Conservation (phyloP, 2,113 vertebrate species). For the Syrrhaptes paradoxus region DNA sequence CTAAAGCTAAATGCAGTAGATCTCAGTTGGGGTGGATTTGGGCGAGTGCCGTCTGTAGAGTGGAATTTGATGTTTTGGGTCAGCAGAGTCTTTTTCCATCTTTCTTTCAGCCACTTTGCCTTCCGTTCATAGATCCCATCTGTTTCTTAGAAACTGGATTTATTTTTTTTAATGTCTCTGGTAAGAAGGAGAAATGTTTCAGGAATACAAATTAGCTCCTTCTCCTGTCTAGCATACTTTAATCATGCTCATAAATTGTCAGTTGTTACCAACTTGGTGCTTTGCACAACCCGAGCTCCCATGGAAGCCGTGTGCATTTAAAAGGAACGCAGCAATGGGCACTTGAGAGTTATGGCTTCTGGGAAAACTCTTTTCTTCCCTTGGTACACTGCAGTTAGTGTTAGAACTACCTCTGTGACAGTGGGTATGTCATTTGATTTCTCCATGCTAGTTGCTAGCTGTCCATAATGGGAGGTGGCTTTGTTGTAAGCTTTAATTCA, state of each 20-base stretch:
- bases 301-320: neutral
- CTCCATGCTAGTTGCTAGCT: neutral
- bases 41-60: neutral
- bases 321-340: neutral
- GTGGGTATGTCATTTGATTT: neutral
- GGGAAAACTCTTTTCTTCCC: neutral
- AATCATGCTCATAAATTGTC: neutral
- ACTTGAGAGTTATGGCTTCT: neutral
- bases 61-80: neutral
- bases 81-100: neutral
- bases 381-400: no score
- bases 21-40: neutral
- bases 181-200: neutral
- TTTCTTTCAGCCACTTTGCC: neutral
- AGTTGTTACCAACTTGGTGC: neutral
- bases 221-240: neutral
- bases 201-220: constrained; percentile 44
- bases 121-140: neutral
- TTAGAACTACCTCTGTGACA: neutral
- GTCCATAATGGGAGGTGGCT: neutral
- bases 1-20: fast-evolving
- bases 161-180: neutral
- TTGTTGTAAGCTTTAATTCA: neutral
- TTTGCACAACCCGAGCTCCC: neutral
- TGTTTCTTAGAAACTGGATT: neutral